Base-by-base conservation (phyloP, 2,888 invertebrate species). In the Eumerus sabulonum region DNA sequence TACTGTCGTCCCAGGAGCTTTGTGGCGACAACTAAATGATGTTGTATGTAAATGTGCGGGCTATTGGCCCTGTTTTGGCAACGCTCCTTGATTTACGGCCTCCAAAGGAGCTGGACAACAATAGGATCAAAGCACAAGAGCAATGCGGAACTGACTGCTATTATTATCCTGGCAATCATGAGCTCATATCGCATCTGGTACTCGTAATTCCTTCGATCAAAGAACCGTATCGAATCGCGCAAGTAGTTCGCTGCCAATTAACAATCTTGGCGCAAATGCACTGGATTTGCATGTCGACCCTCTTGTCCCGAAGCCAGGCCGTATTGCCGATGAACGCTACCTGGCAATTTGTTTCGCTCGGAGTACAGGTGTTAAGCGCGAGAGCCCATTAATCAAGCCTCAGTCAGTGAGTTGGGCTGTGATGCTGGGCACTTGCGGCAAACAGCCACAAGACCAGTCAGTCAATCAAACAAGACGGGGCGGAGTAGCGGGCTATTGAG, bases 311-410 rank as follows among this genome's bases (percentile, higher is more conserved):
- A 12, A 14, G 36, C 14, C 42, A 1, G 1, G 13, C 1, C 14
- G 16, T 12, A 1, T 12, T 16, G 64, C 47, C 67, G 67, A 67
- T 42, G 38, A 48, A 42, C 62, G 16, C 57, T 72, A 72, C 62
- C 62, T 48, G 53, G 40, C 57, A 77, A 77, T 72, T 72, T 77
- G 13, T 38, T 51, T 44, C 60, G 44, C 45, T n/a, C 56, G 54
- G 59, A 64, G 64, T 64, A 76, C 76, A 76, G 76, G 76, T 76
- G 76, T 76, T 76, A 70, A 76, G 76, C 68, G 57, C 57, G 57
- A 48, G 64, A 71, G 27, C 42, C 71, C 76, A 76, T 76, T 71
- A 64, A 76, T 76, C 76, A 76, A 60, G 42, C 27, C 53, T 36
- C 64, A 74, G 79, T 60, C 63, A 63, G 44, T 63, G 27, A 4